phyloP scores from a whole-genome alignment of 2,797 vertebrate genomes.

The Alfaro cultratus region DNA sequence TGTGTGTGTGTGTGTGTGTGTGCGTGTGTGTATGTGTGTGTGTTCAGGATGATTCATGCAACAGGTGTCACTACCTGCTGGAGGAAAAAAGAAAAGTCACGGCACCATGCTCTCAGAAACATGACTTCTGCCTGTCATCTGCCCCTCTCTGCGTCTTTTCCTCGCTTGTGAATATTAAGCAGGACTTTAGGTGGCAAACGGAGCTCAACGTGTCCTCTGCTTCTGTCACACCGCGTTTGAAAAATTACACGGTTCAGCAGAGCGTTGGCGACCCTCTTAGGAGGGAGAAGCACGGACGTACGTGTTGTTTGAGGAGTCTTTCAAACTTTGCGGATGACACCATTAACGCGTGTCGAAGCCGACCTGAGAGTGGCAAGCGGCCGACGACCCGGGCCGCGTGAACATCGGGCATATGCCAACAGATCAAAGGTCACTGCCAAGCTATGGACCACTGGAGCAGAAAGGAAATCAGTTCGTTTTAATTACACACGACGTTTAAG shows the following conservation, averaged over 20 bases:
- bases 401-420: neutral
- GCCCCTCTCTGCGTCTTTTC: neutral
- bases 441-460: neutral
- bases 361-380: conserved; percentile 2
- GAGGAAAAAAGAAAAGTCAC: neutral
- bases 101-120: conserved; percentile 9
- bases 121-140: neutral
- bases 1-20: neutral
- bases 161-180: conserved; percentile 42
- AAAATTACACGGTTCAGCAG: conserved; percentile 59
- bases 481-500: neutral
- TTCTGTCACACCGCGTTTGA: conserved; percentile 61
- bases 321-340: conserved; percentile 52
- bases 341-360: conserved; percentile 23
- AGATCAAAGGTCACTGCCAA: neutral
- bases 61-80: conserved; percentile 17
- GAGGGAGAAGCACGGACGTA: conserved; percentile 28
- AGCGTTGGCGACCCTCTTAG: conserved; percentile 59
- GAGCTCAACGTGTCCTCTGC: conserved; percentile 35
- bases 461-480: neutral
- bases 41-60: conserved; percentile 17
- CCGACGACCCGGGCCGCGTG: conserved; percentile 4
- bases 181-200: conserved; percentile 20
- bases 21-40: neutral
- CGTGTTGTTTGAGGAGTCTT: conserved; percentile 49